phyloP scores from a whole-genome alignment of 2,888 invertebrate species.

The Leucophenga maculata region DNA sequence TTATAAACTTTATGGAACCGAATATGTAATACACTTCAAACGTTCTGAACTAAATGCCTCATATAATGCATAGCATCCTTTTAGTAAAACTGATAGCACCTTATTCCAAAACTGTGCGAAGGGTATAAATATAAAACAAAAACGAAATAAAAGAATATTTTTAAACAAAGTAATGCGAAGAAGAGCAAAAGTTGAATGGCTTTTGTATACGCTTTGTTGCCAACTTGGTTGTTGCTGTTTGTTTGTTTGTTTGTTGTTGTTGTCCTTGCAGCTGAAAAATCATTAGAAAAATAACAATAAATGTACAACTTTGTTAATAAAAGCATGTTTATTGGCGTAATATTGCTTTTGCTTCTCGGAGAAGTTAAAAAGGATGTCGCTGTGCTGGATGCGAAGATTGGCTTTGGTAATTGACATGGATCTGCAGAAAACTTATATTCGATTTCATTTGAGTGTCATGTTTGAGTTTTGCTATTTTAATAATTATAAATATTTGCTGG shows the following conservation, averaged over 20 bases:
- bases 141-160: neutral
- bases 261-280: slow-evolving; percentile 32
- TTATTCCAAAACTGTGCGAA: neutral
- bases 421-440: too few relatives aligned
- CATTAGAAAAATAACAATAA: slow-evolving; percentile 12
- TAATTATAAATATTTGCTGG: too few relatives aligned
- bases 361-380: neutral
- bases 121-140: neutral
- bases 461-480: too few relatives aligned
- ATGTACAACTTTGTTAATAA: slow-evolving; percentile 25
- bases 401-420: too few relatives aligned
- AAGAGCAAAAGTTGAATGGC: slow-evolving; percentile 2
- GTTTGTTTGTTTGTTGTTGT: slow-evolving; percentile 32
- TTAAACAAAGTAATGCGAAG: neutral
- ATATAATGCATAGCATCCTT: too few relatives aligned
- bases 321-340: slow-evolving; percentile 17
- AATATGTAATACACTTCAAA: too few relatives aligned
- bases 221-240: neutral
- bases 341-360: neutral
- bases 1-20: too few relatives aligned
- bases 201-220: neutral
- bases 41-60: too few relatives aligned
- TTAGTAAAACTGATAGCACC: too few relatives aligned
- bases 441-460: too few relatives aligned
- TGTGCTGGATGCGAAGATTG: neutral